Evolutionary conservation across 2,113 vertebrate genomes (phyloP).

Genomic region (Labeo catla): DNA sequence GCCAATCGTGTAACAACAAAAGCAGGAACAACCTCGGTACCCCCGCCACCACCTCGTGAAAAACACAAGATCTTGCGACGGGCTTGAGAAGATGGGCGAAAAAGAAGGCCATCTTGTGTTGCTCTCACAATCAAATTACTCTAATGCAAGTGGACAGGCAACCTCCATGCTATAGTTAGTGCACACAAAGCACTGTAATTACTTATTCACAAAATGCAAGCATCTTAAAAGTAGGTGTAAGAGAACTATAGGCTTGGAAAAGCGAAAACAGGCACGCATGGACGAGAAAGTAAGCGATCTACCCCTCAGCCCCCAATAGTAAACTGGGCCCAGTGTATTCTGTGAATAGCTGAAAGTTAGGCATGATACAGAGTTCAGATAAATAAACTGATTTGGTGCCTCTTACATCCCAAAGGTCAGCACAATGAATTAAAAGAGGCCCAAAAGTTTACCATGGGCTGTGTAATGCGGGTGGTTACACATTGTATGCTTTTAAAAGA

Average conservation of each 20-base stretch:
- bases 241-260: conserved; percentile 59
- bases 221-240: conserved; percentile 64
- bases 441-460: conserved; percentile 49
- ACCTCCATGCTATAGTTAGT: conserved; percentile 59
- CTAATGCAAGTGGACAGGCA: conserved; percentile 70
- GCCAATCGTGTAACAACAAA: conserved; percentile 65
- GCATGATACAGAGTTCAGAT: conserved; percentile 57
- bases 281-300: conserved; percentile 53
- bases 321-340: conserved; percentile 42
- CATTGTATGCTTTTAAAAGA: conserved; percentile 54
- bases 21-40: conserved; percentile 54
- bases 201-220: conserved; percentile 70
- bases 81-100: conserved; percentile 49
- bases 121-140: conserved; percentile 62
- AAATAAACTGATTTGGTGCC: conserved; percentile 53
- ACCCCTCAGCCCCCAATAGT: conserved; percentile 35
- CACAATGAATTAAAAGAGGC: conserved; percentile 50
- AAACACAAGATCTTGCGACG: conserved; percentile 56
- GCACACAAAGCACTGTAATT: conserved; percentile 63
- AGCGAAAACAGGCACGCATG: conserved; percentile 41
- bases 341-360: conserved; percentile 52
- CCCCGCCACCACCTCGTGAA: conserved; percentile 44
- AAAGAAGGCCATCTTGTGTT: conserved; percentile 60
- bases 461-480: conserved; percentile 54
- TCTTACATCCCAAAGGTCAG: conserved; percentile 56